Evolutionary conservation across 2,888 invertebrate genomes (phyloP).

Genomic region (Hirudinaria manillensis): DNA sequence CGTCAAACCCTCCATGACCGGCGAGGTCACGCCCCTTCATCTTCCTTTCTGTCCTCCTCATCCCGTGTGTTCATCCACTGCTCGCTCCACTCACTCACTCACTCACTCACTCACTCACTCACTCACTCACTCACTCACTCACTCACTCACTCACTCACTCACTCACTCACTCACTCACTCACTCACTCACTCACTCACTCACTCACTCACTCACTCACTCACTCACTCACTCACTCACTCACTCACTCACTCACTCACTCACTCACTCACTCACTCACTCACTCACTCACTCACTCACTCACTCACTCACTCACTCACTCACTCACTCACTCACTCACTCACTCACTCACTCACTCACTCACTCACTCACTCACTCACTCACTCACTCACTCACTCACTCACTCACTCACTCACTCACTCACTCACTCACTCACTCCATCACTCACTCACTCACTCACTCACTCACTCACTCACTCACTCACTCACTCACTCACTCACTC

Average conservation of each 20-base stretch:
- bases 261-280: constrained; percentile 33
- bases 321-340: constrained; percentile 33
- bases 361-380: constrained; percentile 33
- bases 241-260: constrained; percentile 34
- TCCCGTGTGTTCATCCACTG: not conserved
- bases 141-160: constrained; percentile 16
- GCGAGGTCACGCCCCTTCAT: too few species aligned
- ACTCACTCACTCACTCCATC: constrained; percentile 20
- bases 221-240: constrained; percentile 34
- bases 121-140: constrained; percentile 16
- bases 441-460: constrained; percentile 30
- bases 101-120: constrained; percentile 16
- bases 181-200: constrained; percentile 23
- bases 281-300: constrained; percentile 33
- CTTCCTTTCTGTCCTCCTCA: too few species aligned
- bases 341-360: constrained; percentile 32
- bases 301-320: constrained; percentile 34
- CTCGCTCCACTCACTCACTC: constrained; percentile 11
- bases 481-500: constrained; percentile 31
- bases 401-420: constrained; percentile 31
- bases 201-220: constrained; percentile 30
- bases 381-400: constrained; percentile 32
- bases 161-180: constrained; percentile 15
- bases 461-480: constrained; percentile 30
- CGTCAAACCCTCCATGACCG: too few species aligned